Evolutionary conservation across 2,113 vertebrate species (phyloP).

Genomic region (Thinocorus orbignyianus): DNA sequence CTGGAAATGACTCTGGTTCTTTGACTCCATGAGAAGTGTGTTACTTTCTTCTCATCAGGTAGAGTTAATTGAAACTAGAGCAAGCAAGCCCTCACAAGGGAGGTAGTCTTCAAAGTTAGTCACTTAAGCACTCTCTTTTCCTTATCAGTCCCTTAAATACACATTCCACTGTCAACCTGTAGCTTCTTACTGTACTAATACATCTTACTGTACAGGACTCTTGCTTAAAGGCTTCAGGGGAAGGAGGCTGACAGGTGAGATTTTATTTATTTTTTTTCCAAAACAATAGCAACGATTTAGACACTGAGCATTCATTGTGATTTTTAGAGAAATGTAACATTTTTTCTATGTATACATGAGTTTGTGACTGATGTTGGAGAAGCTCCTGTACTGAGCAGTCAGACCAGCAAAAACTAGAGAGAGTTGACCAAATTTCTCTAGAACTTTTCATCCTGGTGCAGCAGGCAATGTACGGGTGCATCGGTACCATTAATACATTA

Average conservation of each 20-base stretch:
- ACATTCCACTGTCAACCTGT: background rate
- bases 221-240: background rate
- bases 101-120: background rate
- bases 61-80: background rate
- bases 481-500: background rate
- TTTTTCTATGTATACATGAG: background rate
- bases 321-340: background rate
- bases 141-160: background rate
- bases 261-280: background rate
- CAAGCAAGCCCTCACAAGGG: background rate
- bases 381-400: fast-evolving
- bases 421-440: background rate
- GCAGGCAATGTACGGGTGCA: background rate
- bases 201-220: background rate
- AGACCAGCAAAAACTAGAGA: background rate
- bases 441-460: background rate
- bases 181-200: background rate
- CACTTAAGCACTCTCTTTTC: background rate
- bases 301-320: background rate
- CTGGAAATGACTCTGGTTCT: background rate
- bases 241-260: background rate
- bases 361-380: background rate
- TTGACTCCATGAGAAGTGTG: background rate
- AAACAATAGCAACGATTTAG: background rate
- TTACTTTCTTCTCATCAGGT: background rate